A percentile compares a stretch with the other conserved stretches of the same genome.
These are phyloP conservation scores for Premnoplex brunnescens DNA, from an alignment of 2,797 vertebrate genomes.

Conservation along the genomic window DNA sequence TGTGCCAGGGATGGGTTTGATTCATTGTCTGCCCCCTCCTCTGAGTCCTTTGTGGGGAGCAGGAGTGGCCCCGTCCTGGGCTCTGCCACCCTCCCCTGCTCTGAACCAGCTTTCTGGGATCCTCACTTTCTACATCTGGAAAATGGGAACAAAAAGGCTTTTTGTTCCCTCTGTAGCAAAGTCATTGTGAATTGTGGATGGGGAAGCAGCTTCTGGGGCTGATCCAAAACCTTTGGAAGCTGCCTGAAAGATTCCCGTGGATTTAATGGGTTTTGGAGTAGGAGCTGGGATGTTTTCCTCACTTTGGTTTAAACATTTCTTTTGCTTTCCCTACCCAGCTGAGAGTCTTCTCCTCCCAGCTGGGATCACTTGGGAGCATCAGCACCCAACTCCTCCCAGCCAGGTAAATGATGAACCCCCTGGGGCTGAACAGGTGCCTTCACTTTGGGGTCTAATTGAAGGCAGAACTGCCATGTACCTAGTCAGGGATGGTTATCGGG, in stretches of 20 bases:
- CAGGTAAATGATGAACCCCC: neutral
- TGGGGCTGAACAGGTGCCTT: neutral
- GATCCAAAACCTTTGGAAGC: neutral
- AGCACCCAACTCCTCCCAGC: neutral
- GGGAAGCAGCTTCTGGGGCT: neutral
- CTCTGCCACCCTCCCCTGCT: neutral
- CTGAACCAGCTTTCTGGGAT: neutral
- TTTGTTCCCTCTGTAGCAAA: neutral
- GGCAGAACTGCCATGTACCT: fast-evolving
- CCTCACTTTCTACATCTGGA: neutral
- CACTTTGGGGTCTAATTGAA: neutral
- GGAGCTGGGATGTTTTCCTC: neutral
- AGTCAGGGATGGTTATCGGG: fast-evolving
- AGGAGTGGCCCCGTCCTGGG: neutral
- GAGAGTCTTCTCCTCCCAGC: neutral
- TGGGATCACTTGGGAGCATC: neutral
- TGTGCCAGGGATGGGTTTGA: neutral
- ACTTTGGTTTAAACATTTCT: neutral
- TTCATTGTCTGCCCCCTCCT: neutral
- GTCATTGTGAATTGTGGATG: neutral
- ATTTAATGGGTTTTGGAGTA: neutral
- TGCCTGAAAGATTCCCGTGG: neutral
- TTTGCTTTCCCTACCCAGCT: neutral
- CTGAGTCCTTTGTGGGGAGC: fast-evolving
- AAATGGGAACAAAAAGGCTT: neutral